Evolutionary conservation across 2,797 vertebrate species (phyloP).

Genomic region (Thalassophryne amazonica): DNA sequence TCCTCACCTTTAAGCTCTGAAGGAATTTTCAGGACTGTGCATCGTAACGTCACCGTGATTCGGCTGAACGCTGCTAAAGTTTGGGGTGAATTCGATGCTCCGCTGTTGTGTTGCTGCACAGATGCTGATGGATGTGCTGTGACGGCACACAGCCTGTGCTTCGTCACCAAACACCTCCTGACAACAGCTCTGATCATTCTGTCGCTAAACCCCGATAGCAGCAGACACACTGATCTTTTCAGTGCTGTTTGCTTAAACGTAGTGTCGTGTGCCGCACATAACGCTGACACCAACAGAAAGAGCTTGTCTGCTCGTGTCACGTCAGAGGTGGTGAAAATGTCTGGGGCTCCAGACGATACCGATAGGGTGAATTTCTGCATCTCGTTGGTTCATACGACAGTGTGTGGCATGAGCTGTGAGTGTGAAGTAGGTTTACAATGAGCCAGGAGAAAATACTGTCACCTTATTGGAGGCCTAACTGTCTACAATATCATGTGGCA

Average conservation of each 20-base stretch:
- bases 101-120: too few species aligned
- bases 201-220: slow-evolving; percentile 60
- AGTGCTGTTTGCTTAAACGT: slow-evolving; percentile 61
- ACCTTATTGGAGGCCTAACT: slow-evolving; percentile 49
- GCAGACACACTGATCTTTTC: slow-evolving; percentile 80
- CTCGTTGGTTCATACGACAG: slow-evolving; percentile 34
- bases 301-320: slow-evolving; percentile 72
- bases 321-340: slow-evolving; percentile 48
- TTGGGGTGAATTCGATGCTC: too few species aligned
- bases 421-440: slow-evolving; percentile 67
- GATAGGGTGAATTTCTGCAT: slow-evolving; percentile 20
- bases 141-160: slow-evolving; percentile 59
- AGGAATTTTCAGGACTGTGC: too few species aligned
- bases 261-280: slow-evolving; percentile 60
- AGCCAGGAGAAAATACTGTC: slow-evolving; percentile 43
- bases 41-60: too few species aligned
- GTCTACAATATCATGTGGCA: slow-evolving; percentile 68
- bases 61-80: too few species aligned
- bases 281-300: slow-evolving; percentile 72
- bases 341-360: slow-evolving; percentile 43
- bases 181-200: slow-evolving; percentile 68
- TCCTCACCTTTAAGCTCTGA: too few species aligned
- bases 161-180: slow-evolving; percentile 74
- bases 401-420: slow-evolving; percentile 57
- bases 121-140: slow-evolving; percentile 58